Base-by-base conservation (phyloP, 2,888 invertebrate genomes). In the Slavum lentiscoides region DNA sequence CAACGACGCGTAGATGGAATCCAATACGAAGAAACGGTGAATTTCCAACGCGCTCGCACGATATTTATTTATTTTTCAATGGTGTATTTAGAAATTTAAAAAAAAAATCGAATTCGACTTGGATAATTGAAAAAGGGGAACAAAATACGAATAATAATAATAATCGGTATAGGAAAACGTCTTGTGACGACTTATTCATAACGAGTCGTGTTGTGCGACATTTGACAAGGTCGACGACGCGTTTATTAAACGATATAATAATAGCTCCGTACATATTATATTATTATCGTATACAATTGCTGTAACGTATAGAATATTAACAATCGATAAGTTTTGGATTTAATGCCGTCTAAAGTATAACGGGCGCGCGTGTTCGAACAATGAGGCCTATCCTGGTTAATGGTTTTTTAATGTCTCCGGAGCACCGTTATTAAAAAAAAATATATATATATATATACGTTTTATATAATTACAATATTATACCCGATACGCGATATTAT, bases 321-420 rank as follows among this genome's bases (percentile, higher is more conserved):
- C 13, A 43, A 59, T 72, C 73, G 73, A 73, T 73, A 61, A 13
- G 23, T 61, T 49, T 62, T n/a, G 3, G 62, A 49, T 49, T 49
- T 49, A 59, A 30, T 59, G 21, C 9, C 9, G 59, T 59, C 9
- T 49, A 21, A 49, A 62, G 62, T 43, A 9, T 43, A 43, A 43
- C 43, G 43, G 8, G 30, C 30, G 43, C 43, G 53, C 5, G 37
- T 64, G 64, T 37, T 21, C 64, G 21, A 53, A 73, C 49, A 39
- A 37, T n/a, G 11, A 49, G 49, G 73, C 13, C 49, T 49, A 49
- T 49, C 9, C 30, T 4, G 30, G 53, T 37, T 64, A 74, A 55
- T 74, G 55, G 43, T 43, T 74, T 74, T 64, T 53, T 49, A 53
- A 53, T 53, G 30, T 64, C 37, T 70, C 15, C 39, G 21, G 21